phyloP scores from a whole-genome alignment of 2,888 invertebrate genomes.

The Habrosyne pyritoides region DNA sequence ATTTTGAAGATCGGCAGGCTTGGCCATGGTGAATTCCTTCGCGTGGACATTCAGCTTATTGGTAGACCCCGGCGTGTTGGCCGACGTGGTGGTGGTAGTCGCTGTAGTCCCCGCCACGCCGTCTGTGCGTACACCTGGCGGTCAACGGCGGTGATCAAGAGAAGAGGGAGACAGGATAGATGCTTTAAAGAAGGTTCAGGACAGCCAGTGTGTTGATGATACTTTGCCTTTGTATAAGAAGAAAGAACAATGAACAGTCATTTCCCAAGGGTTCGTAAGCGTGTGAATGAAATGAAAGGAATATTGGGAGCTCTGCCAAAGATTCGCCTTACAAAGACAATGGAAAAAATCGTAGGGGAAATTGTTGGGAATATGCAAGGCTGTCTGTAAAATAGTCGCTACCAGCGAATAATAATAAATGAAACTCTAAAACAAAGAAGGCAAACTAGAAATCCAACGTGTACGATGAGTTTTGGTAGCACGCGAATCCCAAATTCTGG shows the following conservation, averaged over 20 bases:
- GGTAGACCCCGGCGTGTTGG: conserved; percentile 48
- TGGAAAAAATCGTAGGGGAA: conserved; percentile 10
- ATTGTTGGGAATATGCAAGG: not conserved
- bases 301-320: conserved; percentile 37
- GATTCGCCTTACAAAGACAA: conserved; percentile 13
- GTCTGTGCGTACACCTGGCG: conserved; percentile 85
- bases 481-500: not conserved
- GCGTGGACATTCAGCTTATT: conserved; percentile 94
- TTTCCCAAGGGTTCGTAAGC: not conserved
- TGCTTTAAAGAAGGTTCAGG: conserved; percentile 36
- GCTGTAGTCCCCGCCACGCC: conserved; percentile 66
- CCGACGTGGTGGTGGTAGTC: conserved; percentile 40
- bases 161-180: conserved; percentile 75
- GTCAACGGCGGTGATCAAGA: conserved; percentile 77
- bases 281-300: conserved; percentile 36
- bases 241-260: not conserved
- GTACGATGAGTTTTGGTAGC: not conserved
- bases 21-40: conserved; percentile 94
- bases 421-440: not conserved
- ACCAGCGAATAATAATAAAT: not conserved
- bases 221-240: not conserved
- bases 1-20: conserved; percentile 81
- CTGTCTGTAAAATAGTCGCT: not conserved
- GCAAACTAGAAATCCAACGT: not conserved
- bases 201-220: conserved; percentile 1